Percentiles rank a stretch among this genome's conserved stretches.
These are phyloP conservation scores for Typhlichthys eigenmanni DNA, from an alignment of 2,797 vertebrate species.

Conservation along the genomic window DNA sequence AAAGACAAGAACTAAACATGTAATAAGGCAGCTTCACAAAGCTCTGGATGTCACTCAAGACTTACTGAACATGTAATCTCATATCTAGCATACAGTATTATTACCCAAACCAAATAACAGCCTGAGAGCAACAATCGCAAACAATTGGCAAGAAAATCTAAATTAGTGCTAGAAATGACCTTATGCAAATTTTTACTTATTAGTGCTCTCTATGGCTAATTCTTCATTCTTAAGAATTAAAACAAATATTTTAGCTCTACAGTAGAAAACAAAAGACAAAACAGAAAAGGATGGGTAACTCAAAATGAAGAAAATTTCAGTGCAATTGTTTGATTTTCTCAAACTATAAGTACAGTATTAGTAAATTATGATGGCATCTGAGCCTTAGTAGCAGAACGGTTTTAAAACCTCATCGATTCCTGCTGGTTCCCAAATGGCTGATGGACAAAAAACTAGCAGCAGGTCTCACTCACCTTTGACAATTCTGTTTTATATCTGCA, in stretches of 20 bases:
- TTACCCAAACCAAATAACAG: no score
- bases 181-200: not conserved
- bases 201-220: not conserved
- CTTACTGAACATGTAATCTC: no score
- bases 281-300: no score
- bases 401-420: not conserved
- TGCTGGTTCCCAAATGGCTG: not conserved
- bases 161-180: not conserved
- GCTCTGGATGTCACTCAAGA: no score
- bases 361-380: slow-evolving; percentile 5
- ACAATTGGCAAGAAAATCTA: not conserved
- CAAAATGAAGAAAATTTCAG: slow-evolving; percentile 1
- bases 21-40: no score
- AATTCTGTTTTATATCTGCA: not conserved
- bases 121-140: slow-evolving; percentile 5
- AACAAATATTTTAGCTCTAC: slow-evolving; percentile 8
- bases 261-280: slow-evolving; percentile 1
- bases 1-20: not conserved
- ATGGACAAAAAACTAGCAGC: not conserved
- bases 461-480: not conserved
- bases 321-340: slow-evolving; percentile 26
- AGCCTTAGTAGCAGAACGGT: slow-evolving; percentile 1
- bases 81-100: no score
- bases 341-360: slow-evolving; percentile 4
- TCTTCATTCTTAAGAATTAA: not conserved